Evolutionary conservation across 1,140 invertebrate genomes (phyloP), one percentile per base, ranked within the genome.

Genomic region (Penaeus vannamei): DNA sequence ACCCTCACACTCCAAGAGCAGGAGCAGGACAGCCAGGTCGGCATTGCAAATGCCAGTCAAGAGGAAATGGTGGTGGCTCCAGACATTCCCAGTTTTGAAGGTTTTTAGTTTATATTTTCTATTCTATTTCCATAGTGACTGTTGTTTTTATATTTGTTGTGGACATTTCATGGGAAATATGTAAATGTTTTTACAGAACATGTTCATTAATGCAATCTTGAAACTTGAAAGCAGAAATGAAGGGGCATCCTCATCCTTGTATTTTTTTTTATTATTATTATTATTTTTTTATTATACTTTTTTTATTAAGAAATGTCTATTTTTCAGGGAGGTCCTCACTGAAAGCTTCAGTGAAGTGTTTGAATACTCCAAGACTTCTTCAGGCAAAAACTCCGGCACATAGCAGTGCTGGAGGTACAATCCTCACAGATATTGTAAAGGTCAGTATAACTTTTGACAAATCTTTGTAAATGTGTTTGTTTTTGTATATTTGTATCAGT

Each of bases 391-490:
- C 53, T 46, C 26, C 86, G 46, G 53, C 77, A 20, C 77, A 87
- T n/a, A 64, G 62, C 8, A 82, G 42, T 72, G 32, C 79, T 59
- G 62, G 36, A 42, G 86, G 86, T 36, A 87, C 86, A 60, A 87
- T 87, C 53, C 61, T 87, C 61, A 87, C 86, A 42, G 86, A 87
- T 62, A 83, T 87, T 82, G 86, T 87, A 32, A 87, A 82, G 86
- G 86, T 87, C 59, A 62, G 42, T n/a, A 69, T 53, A 7, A 84
- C 4, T 17, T 53, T 53, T 53, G 12, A 17, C 5, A 53, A 14
- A 53, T 53, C 0, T 53, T 53, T 53, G 1, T 53, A 17, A 12
- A 53, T 53, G 53, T 53, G 17, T 53, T 53, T 53, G 53, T 2
- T 14, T 14, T 17, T 5, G 10, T 53, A 53, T 53, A 17, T 53